Evolutionary conservation across 2,888 invertebrate species (phyloP).

Genomic region (Polydesmus complanatus): DNA sequence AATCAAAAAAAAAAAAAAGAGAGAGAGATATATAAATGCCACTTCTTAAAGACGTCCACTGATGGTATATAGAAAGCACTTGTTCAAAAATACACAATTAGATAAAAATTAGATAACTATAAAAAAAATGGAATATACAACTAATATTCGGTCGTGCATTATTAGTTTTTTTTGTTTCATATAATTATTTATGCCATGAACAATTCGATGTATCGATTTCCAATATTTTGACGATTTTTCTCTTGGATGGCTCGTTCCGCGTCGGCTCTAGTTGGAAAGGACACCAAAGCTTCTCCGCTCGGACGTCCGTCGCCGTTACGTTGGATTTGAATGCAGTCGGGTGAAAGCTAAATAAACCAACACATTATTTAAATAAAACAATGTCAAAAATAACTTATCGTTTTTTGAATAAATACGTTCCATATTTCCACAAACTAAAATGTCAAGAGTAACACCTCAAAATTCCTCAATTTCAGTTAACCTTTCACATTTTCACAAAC

Average conservation of each 20-base stretch:
- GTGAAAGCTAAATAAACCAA: slow-evolving; percentile 30
- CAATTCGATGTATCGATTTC: slow-evolving; percentile 35
- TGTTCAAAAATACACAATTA: too few species aligned
- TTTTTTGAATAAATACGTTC: too few species aligned
- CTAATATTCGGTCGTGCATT: too few species aligned
- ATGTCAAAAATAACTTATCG: too few species aligned
- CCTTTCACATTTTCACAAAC: too few species aligned
- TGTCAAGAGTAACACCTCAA: too few species aligned
- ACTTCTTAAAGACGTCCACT: neutral
- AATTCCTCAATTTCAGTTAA: too few species aligned
- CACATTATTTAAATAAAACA: too few species aligned
- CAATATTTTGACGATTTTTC: slow-evolving; percentile 33
- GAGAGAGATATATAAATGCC: neutral
- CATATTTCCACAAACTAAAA: too few species aligned
- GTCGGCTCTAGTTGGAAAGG: slow-evolving; percentile 33
- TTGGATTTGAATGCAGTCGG: slow-evolving; percentile 36
- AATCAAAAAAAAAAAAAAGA: neutral
- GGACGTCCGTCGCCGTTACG: slow-evolving; percentile 34
- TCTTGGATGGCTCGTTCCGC: slow-evolving; percentile 36
- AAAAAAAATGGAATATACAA: too few species aligned
- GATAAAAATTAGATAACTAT: too few species aligned
- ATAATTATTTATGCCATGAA: slow-evolving; percentile 27
- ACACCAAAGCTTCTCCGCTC: slow-evolving; percentile 35
- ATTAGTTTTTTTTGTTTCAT: neutral
- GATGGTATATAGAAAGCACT: neutral